Percentiles rank a stretch among this genome's conserved stretches.
Conservation (phyloP, 2,888 invertebrate species). For the Gryllus longicercus region DNA sequence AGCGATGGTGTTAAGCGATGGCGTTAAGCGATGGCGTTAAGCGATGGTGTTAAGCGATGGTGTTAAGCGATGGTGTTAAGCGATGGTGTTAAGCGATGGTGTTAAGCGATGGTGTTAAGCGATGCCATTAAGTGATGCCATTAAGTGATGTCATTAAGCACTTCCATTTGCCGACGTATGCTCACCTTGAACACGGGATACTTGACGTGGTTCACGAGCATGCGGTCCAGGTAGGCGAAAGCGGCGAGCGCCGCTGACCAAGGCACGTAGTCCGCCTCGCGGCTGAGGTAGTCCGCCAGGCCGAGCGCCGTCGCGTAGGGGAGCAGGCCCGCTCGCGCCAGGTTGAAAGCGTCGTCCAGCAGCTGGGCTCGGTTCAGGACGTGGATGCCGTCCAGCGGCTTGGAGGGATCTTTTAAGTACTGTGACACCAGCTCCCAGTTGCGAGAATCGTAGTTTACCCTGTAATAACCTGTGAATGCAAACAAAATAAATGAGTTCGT, state of each 20-base stretch:
- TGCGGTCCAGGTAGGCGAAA: conserved; percentile 44
- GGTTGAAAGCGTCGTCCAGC: conserved; percentile 67
- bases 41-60: no score
- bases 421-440: conserved; percentile 57
- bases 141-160: no score
- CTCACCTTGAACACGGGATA: conserved; percentile 25
- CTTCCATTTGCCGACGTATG: no score
- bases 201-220: conserved; percentile 24
- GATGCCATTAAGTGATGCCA: no score
- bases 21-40: no score
- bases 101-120: no score
- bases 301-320: conserved; percentile 61
- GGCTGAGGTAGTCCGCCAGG: conserved; percentile 59
- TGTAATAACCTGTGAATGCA: conserved; percentile 53
- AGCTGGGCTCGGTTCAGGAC: conserved; percentile 65
- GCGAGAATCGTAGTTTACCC: conserved; percentile 59
- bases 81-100: no score
- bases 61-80: no score
- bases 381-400: conserved; percentile 50
- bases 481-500: no score
- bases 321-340: conserved; percentile 58
- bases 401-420: conserved; percentile 29
- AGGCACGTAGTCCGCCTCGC: conserved; percentile 62
- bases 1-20: no score
- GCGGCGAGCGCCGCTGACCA: conserved; percentile 60